Base-by-base conservation (phyloP, 2,888 invertebrate species). In the Leptura quadrifasciata region DNA sequence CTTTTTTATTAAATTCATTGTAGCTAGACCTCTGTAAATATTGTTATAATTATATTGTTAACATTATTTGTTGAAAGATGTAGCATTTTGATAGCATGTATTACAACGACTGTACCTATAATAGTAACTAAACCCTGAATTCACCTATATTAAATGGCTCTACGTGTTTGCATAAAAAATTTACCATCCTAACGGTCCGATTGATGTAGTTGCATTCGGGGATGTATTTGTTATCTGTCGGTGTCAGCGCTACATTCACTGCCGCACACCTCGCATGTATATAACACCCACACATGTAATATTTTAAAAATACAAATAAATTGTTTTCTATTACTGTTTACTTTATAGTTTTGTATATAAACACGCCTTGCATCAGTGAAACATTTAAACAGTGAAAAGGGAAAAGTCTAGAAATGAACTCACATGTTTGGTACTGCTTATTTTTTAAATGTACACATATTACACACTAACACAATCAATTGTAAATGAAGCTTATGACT, bases 321-420 rank as follows among this genome's bases (percentile, higher is more conserved):
- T 85, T 86, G 86, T 87, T 87, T 87, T 87, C 86, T 88, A 87
- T 85, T 86, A 84, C 81, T 80, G 81, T 85, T 64, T 83, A 83
- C 63, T 80, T 64, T 68, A 80, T 84, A 77, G 82, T 86, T 85
- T 31, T 84, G 75, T 76, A 64, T 76, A 58, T 39, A 35, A 15
- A 35, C 58, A 58, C 57, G 69, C 55, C 68, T 55, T 54, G 27
- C 10, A 73, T 69, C 39, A 71, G 64, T 54, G 63, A 70, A 70
- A 35, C 18, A 1, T 8, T 5, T 3, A 5, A 68, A 27, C 27
- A 31, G 12, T 68, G 57, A 18, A 55, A 68, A 55, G 68, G 55
- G 47, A 57, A 27, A 20, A 31, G 68, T 68, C 68, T 68, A 31
- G 17, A 31, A 68, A 52, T 35, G 68, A 68, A 68, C 35, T 10